Base-by-base conservation (phyloP, 2,888 invertebrate species). In the Chrysolina oricalcia region DNA sequence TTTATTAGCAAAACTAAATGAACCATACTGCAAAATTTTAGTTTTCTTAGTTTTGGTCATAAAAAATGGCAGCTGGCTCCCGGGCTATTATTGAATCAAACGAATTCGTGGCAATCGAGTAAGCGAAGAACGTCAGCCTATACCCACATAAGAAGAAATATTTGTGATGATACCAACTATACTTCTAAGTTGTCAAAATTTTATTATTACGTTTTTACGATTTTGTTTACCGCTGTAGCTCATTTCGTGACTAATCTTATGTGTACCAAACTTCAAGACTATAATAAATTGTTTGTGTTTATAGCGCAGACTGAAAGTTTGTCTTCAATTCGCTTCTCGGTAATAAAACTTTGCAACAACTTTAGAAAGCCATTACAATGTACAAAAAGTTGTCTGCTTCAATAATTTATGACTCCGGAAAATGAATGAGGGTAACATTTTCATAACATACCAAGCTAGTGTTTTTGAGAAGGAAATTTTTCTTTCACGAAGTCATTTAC, bases 281-380 rank as follows among this genome's bases (percentile, higher is more conserved):
- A 65, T 72, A 73, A 76, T 76, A 74, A 76, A 76, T 71, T 74
- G 76, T 72, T 76, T 67, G 73, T 73, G 70, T 76, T 73, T 73
- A 73, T 67, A 73, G 53, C 50, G 66, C 43, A 67, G 40, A 69
- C 53, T 19, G 19, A 43, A 65, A 73, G 41, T 73, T 64, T 64
- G 50, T 64, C 64, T 41, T 62, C 63, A 63, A 68, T 67, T 72
- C 53, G 35, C 41, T 50, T 56, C 50, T 65, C 21, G 59, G 72
- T 59, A 72, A 66, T 72, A 72, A 68, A 68, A 68, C 68, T 68
- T 68, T 15, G 41, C 40, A 68, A 68, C 40, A 68, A 68, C 68
- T 64, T 64, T 40, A 64, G 19, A 40, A 71, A 71, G 64, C 62
- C 50, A 46, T 71, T 46, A 64, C 13, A 64, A 50, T 40, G 48